A percentile compares a stretch with the other conserved stretches of the same genome.
Conservation (phyloP, 64 coral and sea anemone genomes). For the Platygyra sinensis region DNA sequence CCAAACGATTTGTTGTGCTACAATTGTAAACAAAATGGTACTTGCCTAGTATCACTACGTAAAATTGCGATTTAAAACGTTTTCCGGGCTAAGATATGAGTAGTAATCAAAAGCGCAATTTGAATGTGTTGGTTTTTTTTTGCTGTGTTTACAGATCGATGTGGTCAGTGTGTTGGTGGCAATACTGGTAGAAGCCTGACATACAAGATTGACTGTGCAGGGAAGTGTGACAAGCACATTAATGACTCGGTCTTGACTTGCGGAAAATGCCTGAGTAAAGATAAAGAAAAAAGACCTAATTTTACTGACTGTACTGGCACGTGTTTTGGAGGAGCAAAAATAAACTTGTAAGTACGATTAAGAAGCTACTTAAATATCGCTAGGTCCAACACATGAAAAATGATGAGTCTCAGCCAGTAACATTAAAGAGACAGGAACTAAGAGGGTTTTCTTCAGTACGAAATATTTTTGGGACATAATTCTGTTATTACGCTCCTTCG, state of each 20-base stretch:
- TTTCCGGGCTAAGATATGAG: too few species aligned
- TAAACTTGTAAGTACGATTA: constrained; percentile 44
- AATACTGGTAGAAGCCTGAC: constrained; percentile 37
- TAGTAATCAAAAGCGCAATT: too few species aligned
- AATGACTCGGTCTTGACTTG: constrained; percentile 14
- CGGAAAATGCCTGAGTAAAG: constrained; percentile 27
- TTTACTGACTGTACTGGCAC: constrained; percentile 69
- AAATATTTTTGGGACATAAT: too few species aligned
- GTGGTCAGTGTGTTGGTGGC: constrained; percentile 67
- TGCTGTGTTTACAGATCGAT: constrained; percentile 57
- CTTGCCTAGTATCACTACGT: too few species aligned
- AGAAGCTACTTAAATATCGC: not conserved
- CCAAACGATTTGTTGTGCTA: too few species aligned
- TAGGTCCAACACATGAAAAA: too few species aligned
- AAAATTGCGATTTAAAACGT: too few species aligned
- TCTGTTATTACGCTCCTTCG: too few species aligned
- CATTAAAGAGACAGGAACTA: too few species aligned
- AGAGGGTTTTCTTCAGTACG: too few species aligned
- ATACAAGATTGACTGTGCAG: constrained; percentile 61
- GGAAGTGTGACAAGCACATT: constrained; percentile 44
- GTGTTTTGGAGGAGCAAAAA: constrained; percentile 62
- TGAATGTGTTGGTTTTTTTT: not conserved
- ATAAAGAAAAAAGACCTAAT: constrained; percentile 5
- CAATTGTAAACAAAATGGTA: too few species aligned
- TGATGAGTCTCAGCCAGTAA: too few species aligned